phyloP scores from a whole-genome alignment of 2,113 vertebrate genomes.

The Chaetura pelagica region DNA sequence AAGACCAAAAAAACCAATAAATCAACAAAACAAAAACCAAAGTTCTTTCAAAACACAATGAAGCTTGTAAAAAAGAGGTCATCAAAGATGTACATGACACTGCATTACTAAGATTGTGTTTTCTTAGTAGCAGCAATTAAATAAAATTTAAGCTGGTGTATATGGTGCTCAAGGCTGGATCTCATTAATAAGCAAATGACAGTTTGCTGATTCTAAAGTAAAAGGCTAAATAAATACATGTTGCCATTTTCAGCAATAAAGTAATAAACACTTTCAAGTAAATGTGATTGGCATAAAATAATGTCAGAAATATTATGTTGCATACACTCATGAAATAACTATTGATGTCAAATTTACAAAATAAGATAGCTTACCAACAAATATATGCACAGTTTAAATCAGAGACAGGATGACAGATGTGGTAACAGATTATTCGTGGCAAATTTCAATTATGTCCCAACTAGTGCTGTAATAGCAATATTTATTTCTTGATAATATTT shows the following conservation, averaged over 20 bases:
- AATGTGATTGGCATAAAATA: slow-evolving; percentile 73
- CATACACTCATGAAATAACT: slow-evolving; percentile 30
- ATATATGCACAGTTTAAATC: slow-evolving; percentile 49
- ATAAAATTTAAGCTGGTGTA: slow-evolving; percentile 62
- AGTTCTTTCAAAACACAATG: slow-evolving; percentile 36
- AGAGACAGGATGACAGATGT: slow-evolving; percentile 31
- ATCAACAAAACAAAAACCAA: neutral
- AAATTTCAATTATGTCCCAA: slow-evolving; percentile 65
- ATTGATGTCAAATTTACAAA: slow-evolving; percentile 66
- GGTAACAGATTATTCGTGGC: slow-evolving; percentile 68
- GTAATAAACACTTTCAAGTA: slow-evolving; percentile 70
- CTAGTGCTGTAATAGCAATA: slow-evolving; percentile 11
- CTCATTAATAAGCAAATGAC: slow-evolving; percentile 74
- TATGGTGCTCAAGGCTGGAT: slow-evolving; percentile 71
- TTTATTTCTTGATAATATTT: slow-evolving; percentile 72
- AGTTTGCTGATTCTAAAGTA: slow-evolving; percentile 75
- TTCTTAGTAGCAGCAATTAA: slow-evolving; percentile 71
- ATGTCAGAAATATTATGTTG: slow-evolving; percentile 64
- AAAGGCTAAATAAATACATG: slow-evolving; percentile 74
- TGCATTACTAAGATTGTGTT: slow-evolving; percentile 59
- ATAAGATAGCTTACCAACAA: slow-evolving; percentile 40
- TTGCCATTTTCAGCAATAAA: slow-evolving; percentile 73
- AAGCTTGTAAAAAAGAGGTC: slow-evolving; percentile 43
- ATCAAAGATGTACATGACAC: slow-evolving; percentile 57
- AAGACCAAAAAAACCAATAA: neutral